Evolutionary conservation across 2,113 vertebrate species (phyloP).

Genomic region (Triplophysa siluroides): DNA sequence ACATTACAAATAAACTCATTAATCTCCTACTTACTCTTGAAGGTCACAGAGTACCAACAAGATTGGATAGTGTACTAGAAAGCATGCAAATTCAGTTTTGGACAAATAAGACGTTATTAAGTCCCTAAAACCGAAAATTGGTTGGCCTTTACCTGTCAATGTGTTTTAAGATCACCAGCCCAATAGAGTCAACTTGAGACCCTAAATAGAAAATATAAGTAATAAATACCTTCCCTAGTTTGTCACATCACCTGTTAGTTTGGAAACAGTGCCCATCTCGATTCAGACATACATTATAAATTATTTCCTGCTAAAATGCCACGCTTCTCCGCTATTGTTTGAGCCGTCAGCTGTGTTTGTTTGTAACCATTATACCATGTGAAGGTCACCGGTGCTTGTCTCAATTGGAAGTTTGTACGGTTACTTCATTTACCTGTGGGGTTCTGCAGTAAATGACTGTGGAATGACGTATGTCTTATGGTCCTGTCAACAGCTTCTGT

Average conservation of each 20-base stretch:
- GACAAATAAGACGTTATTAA: slow-evolving; percentile 11
- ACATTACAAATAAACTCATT: slow-evolving; percentile 19
- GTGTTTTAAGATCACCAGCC: slow-evolving; percentile 13
- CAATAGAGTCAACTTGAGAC: not conserved
- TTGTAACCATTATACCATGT: slow-evolving; percentile 25
- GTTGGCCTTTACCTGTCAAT: slow-evolving; percentile 18
- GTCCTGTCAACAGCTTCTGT: slow-evolving; percentile 22
- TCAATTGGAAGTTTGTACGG: not conserved
- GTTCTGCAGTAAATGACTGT: slow-evolving; percentile 16
- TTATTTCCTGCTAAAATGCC: not conserved
- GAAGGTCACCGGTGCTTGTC: slow-evolving; percentile 29
- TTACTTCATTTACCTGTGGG: slow-evolving; percentile 4
- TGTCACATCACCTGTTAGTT: not conserved
- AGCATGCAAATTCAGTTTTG: slow-evolving; percentile 27
- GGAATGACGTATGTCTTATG: slow-evolving; percentile 28
- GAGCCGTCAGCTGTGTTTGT: slow-evolving; percentile 1
- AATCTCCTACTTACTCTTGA: slow-evolving; percentile 30
- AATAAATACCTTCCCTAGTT: slow-evolving; percentile 13
- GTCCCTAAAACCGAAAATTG: not conserved
- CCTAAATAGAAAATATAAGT: slow-evolving; percentile 13
- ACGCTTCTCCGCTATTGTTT: not conserved
- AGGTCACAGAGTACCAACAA: slow-evolving; percentile 13
- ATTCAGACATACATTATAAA: not conserved
- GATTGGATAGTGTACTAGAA: slow-evolving; percentile 14
- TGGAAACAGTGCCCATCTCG: not conserved